Base-by-base conservation (phyloP, 2,113 vertebrate genomes). In the Pavo muticus region DNA sequence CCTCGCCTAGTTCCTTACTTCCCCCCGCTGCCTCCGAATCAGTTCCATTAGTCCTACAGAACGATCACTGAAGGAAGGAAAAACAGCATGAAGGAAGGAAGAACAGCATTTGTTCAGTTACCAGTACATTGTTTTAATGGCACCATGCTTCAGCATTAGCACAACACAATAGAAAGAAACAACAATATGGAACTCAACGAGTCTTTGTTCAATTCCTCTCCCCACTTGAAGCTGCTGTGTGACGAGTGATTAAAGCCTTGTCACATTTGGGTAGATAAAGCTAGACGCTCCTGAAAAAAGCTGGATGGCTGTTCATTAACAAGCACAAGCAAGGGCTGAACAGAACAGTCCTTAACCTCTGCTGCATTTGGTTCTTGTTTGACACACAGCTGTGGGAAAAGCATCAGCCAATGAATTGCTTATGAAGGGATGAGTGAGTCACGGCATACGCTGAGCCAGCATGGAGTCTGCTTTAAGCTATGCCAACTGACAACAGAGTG, bases 391-490 rank as follows among this genome's bases (percentile, higher is more conserved):
- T 47, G 54, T 32, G 70, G 45, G 81, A 59, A 78, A 79, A 79
- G 78, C 71, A 60, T 37, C 57, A 54, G 74, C 81, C 78, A 18
- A 39, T 15, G 81, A 91, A 79, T 35, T 10, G 94, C 84, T 89
- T 40, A 4, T 4, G 10, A 59, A 81, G 64, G 54, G 54, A 54
- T 54, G 93, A 24, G 40, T 56, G 85, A 70, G 81, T 79, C 71
- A 77, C 6, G 82, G 78, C 81, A 92, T 80, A 86, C 0, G 56
- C 85, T 88, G 50, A 94, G 64, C 37, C 94, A 95, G 95, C 85
- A 29, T 67, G 94, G 84, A 37, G 88, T 48, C 75, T 88, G 72
- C 78, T 60, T 50, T 39, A 5, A 90, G 67, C 82, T 68, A 27
- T 44, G 78, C 72, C 93, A 77, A 10, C 1, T 60, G 82, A 76